A percentile compares a stretch with the other conserved stretches of the same genome.
These are phyloP conservation scores for Micronisus gabar DNA, from an alignment of 2,113 vertebrate species.

Conservation along the genomic window DNA sequence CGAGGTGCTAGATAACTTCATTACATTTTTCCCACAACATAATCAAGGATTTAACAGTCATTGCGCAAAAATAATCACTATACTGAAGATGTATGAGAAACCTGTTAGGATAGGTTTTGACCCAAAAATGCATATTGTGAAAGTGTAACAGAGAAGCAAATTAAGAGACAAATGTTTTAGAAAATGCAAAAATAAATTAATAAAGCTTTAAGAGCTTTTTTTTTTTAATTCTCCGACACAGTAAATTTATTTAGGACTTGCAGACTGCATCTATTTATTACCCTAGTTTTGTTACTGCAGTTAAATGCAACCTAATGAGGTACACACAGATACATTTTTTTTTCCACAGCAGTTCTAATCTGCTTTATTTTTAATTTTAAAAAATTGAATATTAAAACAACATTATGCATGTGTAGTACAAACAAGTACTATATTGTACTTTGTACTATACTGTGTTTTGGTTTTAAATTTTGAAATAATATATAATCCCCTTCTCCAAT, in stretches of 20 bases:
- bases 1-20: background rate
- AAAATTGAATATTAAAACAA: background rate
- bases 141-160: slow-evolving; percentile 19
- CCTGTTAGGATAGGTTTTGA: background rate
- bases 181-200: background rate
- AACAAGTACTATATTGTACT: background rate
- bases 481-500: background rate
- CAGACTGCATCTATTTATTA: background rate
- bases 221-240: background rate
- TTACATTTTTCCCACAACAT: background rate
- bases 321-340: background rate
- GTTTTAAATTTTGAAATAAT: background rate
- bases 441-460: background rate
- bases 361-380: background rate
- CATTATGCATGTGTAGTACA: background rate
- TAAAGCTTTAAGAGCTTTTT: background rate
- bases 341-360: background rate
- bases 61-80: background rate
- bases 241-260: background rate
- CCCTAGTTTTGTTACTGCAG: background rate
- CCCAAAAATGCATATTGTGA: background rate
- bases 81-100: background rate
- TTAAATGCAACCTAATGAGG: background rate
- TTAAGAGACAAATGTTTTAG: background rate
- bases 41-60: slow-evolving; percentile 23